A percentile compares a stretch with the other conserved stretches of the same genome.
These are phyloP conservation scores for Ctena decussata DNA, from an alignment of 2,888 invertebrate genomes.

Conservation along the genomic window DNA sequence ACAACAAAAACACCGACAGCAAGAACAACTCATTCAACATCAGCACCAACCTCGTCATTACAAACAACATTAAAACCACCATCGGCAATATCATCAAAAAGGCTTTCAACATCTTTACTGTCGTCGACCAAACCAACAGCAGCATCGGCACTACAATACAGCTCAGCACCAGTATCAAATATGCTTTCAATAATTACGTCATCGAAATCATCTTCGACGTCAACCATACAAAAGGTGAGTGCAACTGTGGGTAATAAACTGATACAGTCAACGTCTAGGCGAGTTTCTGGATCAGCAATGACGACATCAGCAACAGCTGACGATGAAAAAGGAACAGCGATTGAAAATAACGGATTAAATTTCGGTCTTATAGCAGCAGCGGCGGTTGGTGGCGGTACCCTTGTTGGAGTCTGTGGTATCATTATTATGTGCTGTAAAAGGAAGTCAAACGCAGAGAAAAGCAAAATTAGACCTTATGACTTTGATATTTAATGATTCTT, in stretches of 20 bases:
- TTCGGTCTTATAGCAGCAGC: conserved; percentile 57
- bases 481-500: too few species aligned
- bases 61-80: not conserved
- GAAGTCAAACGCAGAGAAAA: conserved; percentile 47
- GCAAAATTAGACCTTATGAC: conserved; percentile 51
- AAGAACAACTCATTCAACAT: not conserved
- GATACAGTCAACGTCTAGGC: not conserved
- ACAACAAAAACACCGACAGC: conserved; percentile 3
- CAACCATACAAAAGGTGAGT: not conserved
- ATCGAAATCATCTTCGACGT: not conserved
- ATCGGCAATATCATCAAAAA: not conserved
- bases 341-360: conserved; percentile 41
- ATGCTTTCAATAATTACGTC: not conserved
- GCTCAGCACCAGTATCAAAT: not conserved
- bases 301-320: not conserved
- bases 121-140: conserved; percentile 2
- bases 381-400: conserved; percentile 51
- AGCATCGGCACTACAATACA: not conserved
- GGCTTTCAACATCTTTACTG: not conserved
- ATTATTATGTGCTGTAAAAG: conserved; percentile 53
- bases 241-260: not conserved
- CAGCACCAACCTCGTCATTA: conserved; percentile 1
- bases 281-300: not conserved
- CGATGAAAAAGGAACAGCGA: conserved; percentile 13
- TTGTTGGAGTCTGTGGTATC: conserved; percentile 52